These are phyloP conservation scores for Andricus quercusramuli DNA, from an alignment of 2,888 invertebrate genomes.

Conservation along the genomic window DNA sequence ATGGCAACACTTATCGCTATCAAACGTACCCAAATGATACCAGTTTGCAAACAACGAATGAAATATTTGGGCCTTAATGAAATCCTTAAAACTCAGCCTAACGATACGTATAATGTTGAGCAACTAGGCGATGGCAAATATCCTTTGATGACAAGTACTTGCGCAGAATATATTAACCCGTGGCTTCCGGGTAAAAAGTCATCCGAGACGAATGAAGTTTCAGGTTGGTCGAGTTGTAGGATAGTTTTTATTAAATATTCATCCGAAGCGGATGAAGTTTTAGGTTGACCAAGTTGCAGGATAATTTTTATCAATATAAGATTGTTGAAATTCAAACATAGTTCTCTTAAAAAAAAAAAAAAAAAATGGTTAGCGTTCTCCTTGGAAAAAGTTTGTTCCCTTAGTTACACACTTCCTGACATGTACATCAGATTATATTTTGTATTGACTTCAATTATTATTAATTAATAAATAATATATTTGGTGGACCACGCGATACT, in stretches of 20 bases:
- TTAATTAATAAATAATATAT: no score
- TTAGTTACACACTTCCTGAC: no score
- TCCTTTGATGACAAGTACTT: not conserved
- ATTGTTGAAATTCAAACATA: no score
- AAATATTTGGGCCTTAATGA: conserved; percentile 47
- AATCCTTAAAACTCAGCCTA: not conserved
- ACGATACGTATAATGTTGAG: conserved; percentile 44
- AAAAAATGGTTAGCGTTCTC: no score
- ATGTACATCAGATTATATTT: no score
- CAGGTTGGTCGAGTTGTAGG: conserved; percentile 44
- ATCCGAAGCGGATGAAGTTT: no score
- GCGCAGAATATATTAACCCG: conserved; percentile 46
- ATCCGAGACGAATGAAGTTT: conserved; percentile 39
- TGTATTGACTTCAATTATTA: no score
- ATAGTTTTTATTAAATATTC: not conserved
- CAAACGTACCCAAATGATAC: not conserved
- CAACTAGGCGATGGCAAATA: conserved; percentile 19
- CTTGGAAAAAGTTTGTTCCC: no score
- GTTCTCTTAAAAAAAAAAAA: no score
- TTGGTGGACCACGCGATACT: no score
- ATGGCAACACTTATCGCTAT: conserved; percentile 21
- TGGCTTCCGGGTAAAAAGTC: conserved; percentile 37
- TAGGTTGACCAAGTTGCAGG: no score
- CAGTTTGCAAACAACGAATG: conserved; percentile 42
- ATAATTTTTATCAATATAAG: no score